These are phyloP conservation scores for Cephus cinctus DNA, from an alignment of 1,140 invertebrate genomes.

Conservation along the genomic window DNA sequence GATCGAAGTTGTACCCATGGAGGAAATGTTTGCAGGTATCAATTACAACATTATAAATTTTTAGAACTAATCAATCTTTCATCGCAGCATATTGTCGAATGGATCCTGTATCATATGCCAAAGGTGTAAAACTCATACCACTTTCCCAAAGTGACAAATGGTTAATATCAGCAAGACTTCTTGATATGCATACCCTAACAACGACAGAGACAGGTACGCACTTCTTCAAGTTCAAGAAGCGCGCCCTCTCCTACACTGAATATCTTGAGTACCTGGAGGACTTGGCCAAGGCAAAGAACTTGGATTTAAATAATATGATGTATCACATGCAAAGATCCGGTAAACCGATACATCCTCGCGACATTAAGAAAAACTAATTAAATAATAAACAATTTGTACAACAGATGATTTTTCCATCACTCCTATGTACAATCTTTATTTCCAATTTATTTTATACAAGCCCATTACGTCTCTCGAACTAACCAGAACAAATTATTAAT, in stretches of 20 bases:
- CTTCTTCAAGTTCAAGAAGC: constrained; percentile 63
- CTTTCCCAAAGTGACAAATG: constrained; percentile 66
- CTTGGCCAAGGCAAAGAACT: constrained; percentile 20
- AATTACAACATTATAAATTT: not conserved
- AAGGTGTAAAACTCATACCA: constrained; percentile 31
- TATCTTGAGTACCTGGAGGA: constrained; percentile 30
- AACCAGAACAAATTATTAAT: no score
- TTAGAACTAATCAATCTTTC: constrained; percentile 3
- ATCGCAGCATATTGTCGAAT: constrained; percentile 34
- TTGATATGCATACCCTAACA: constrained; percentile 62
- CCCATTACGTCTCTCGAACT: no score
- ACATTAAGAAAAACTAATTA: constrained; percentile 11
- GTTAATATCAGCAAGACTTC: constrained; percentile 65
- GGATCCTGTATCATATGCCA: constrained; percentile 26
- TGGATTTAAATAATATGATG: constrained; percentile 30
- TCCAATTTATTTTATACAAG: constrained; percentile 11
- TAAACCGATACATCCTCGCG: constrained; percentile 17
- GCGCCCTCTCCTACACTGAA: constrained; percentile 31
- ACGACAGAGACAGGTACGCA: constrained; percentile 63
- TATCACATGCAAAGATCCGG: constrained; percentile 26
- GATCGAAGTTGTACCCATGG: constrained; percentile 23
- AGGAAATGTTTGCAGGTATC: constrained; percentile 35
- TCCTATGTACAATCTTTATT: constrained; percentile 34
- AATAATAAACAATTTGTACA: constrained; percentile 5
- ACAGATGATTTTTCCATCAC: constrained; percentile 6